Evolutionary conservation across 2,797 vertebrate genomes (phyloP).

Genomic region (Luscinia luscinia): DNA sequence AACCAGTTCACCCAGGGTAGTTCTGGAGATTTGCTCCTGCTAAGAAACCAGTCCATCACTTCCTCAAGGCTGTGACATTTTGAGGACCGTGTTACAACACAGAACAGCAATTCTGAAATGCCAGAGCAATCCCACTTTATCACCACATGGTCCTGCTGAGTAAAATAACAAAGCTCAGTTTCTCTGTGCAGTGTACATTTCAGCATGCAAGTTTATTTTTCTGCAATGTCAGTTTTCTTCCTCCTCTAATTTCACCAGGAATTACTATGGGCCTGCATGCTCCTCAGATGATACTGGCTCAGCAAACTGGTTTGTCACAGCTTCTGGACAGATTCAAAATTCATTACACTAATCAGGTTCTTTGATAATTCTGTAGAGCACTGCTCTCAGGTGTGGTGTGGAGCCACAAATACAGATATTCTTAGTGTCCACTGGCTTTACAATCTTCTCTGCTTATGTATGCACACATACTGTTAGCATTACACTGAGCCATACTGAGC

Average conservation of each 20-base stretch:
- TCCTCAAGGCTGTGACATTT: conserved; percentile 44
- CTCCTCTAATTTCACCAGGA: conserved; percentile 5
- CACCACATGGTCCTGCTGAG: background rate
- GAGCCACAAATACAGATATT: background rate
- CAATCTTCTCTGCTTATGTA: background rate
- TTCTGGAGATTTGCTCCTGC: background rate
- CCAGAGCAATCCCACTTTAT: conserved; percentile 9
- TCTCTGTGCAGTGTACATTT: background rate
- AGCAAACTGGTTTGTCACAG: background rate
- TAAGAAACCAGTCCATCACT: conserved; percentile 12
- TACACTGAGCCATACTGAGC: background rate
- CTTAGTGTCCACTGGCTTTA: background rate
- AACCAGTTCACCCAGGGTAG: background rate
- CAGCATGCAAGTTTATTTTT: background rate
- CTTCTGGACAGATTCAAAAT: background rate
- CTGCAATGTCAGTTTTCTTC: background rate
- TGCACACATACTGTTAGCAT: background rate
- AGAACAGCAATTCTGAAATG: conserved; percentile 11
- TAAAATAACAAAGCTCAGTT: background rate
- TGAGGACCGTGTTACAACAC: background rate
- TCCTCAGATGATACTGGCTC: background rate
- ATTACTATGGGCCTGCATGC: background rate
- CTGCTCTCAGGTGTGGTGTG: rapidly evolving
- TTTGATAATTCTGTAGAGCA: background rate
- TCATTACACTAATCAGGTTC: background rate